phyloP scores from a whole-genome alignment of 2,888 invertebrate genomes.

The Rhyacophila evoluta region DNA sequence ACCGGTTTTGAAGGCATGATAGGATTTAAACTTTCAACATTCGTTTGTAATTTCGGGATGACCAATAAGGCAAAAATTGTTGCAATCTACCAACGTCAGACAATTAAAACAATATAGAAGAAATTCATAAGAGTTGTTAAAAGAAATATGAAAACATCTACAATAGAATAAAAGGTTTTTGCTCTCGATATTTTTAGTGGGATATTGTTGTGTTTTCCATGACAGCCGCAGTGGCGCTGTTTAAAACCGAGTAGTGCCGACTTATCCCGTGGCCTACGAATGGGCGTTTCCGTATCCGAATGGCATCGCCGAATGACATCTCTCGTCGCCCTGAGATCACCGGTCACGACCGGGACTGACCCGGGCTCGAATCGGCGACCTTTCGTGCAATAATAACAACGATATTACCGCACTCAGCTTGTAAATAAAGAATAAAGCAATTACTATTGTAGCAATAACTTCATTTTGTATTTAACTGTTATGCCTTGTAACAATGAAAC shows the following conservation, averaged over 20 bases:
- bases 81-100: no score
- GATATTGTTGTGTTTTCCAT: no score
- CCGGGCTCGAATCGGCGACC: background rate
- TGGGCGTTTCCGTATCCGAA: slow-evolving; percentile 28
- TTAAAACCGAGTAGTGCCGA: background rate
- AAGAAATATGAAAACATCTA: no score
- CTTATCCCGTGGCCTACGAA: slow-evolving; percentile 1
- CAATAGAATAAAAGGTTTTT: no score
- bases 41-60: no score
- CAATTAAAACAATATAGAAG: no score
- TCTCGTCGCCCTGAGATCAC: background rate
- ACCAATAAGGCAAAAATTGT: no score
- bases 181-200: no score
- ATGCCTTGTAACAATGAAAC: no score
- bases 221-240: background rate
- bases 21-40: no score
- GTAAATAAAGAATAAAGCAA: background rate
- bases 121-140: no score
- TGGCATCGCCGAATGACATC: slow-evolving; percentile 43
- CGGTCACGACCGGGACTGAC: slow-evolving; percentile 18
- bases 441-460: background rate
- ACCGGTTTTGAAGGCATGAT: no score
- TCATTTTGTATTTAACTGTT: background rate
- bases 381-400: slow-evolving; percentile 4
- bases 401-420: background rate